phyloP scores from a whole-genome alignment of 2,888 invertebrate species.

The Diogma glabrata region DNA sequence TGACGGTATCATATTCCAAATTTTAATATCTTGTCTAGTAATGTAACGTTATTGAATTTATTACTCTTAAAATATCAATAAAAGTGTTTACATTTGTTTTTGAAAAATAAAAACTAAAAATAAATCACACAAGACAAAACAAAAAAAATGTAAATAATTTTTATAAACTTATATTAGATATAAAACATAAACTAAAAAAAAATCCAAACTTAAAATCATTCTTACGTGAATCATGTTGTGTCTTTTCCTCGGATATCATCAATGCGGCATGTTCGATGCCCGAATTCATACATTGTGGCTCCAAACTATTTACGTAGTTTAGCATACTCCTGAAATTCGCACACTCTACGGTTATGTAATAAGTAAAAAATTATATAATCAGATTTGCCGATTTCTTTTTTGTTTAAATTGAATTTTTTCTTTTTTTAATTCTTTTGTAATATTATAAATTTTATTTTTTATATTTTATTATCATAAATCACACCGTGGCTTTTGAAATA shows the following conservation, averaged over 20 bases:
- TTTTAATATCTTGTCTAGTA: too few relatives aligned
- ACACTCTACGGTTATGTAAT: slow-evolving; percentile 43
- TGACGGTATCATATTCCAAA: too few relatives aligned
- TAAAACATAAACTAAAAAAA: not conserved
- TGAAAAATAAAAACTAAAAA: slow-evolving; percentile 6
- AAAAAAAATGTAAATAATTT: not conserved
- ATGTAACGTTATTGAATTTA: too few relatives aligned
- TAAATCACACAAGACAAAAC: not conserved
- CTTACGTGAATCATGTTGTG: slow-evolving; percentile 73
- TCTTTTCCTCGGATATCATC: slow-evolving; percentile 66
- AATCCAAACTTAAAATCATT: slow-evolving; percentile 23
- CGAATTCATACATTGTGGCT: slow-evolving; percentile 72
- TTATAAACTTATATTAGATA: not conserved
- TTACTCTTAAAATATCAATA: too few relatives aligned
- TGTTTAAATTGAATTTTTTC: not conserved
- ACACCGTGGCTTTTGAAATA: too few relatives aligned
- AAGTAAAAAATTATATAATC: slow-evolving; percentile 27
- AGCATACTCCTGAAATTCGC: slow-evolving; percentile 77
- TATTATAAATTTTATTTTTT: slow-evolving; percentile 7
- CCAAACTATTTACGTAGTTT: slow-evolving; percentile 89
- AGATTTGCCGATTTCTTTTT: slow-evolving; percentile 8
- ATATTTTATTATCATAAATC: too few relatives aligned
- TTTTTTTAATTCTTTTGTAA: not conserved
- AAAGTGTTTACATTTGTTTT: too few relatives aligned
- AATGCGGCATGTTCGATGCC: slow-evolving; percentile 63